These are phyloP conservation scores for Masnerella sp. DNA, from an alignment of 2,888 invertebrate genomes.

Conservation along the genomic window DNA sequence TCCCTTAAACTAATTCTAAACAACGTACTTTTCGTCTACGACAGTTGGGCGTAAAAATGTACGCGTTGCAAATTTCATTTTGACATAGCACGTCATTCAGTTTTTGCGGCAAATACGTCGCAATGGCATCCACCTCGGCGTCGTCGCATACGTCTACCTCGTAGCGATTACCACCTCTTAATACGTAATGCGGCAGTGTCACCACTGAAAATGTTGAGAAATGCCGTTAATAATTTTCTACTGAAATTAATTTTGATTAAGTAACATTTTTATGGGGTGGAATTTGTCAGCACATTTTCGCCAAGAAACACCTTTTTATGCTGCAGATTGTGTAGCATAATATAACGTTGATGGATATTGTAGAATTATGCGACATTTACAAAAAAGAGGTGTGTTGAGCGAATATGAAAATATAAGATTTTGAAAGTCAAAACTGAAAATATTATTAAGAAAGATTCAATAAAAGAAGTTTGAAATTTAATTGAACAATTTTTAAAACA, in stretches of 20 bases:
- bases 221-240: conserved; percentile 12
- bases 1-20: no score
- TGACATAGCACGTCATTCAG: conserved; percentile 68
- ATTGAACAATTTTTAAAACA: no score
- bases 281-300: conserved; percentile 10
- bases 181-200: conserved; percentile 67
- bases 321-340: neutral
- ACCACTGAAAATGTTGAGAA: conserved; percentile 61
- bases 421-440: no score
- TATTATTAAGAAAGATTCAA: no score
- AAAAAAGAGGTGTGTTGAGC: no score
- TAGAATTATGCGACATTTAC: no score
- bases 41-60: conserved; percentile 67
- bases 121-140: conserved; percentile 64
- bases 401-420: no score
- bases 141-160: conserved; percentile 67
- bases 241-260: conserved; percentile 11
- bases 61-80: conserved; percentile 66
- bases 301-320: neutral
- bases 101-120: conserved; percentile 66
- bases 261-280: neutral
- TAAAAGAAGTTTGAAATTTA: no score
- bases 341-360: no score
- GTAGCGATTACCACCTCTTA: conserved; percentile 69
- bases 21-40: conserved; percentile 65